Conservation (phyloP, 2,888 invertebrate species). For the Sisyra terminalis region DNA sequence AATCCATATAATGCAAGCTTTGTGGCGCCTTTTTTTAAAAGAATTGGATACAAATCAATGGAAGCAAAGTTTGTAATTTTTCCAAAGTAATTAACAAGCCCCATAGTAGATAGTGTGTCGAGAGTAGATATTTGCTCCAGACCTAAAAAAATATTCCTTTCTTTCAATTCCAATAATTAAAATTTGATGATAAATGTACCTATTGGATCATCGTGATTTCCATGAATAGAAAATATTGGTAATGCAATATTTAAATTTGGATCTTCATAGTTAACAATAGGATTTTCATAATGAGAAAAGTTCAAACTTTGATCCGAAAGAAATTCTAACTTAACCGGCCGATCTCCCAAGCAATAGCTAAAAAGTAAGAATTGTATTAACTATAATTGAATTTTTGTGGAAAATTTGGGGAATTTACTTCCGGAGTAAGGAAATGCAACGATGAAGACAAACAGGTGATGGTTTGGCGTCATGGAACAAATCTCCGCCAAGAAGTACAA, state of each 20-base stretch:
- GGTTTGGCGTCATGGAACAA: conserved; percentile 94
- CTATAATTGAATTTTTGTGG: neutral
- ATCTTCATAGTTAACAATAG: conserved; percentile 82
- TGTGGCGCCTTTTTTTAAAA: conserved; percentile 68
- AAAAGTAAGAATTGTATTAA: conserved; percentile 8
- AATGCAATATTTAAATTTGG: conserved; percentile 83
- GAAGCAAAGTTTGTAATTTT: conserved; percentile 62
- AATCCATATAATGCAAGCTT: conserved; percentile 85
- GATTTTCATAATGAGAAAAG: conserved; percentile 51
- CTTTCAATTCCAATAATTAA: no score
- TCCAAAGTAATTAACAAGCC: conserved; percentile 93
- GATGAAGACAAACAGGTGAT: conserved; percentile 54
- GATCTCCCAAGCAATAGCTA: conserved; percentile 39
- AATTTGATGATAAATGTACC: no score
- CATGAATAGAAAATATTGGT: conserved; percentile 93
- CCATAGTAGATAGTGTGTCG: conserved; percentile 70
- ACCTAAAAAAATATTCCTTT: conserved; percentile 18
- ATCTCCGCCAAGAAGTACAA: conserved; percentile 87
- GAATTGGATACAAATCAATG: conserved; percentile 62
- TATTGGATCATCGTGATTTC: conserved; percentile 95
- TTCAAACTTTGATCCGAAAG: conserved; percentile 70
- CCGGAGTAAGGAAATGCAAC: conserved; percentile 55
- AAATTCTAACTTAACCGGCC: conserved; percentile 51
- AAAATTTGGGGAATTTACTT: conserved; percentile 45
- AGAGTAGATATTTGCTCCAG: conserved; percentile 59